Percentiles rank a stretch among this genome's conserved stretches.
phyloP scores from a whole-genome alignment of 1,140 invertebrate species.

The Piezodorus guildinii region DNA sequence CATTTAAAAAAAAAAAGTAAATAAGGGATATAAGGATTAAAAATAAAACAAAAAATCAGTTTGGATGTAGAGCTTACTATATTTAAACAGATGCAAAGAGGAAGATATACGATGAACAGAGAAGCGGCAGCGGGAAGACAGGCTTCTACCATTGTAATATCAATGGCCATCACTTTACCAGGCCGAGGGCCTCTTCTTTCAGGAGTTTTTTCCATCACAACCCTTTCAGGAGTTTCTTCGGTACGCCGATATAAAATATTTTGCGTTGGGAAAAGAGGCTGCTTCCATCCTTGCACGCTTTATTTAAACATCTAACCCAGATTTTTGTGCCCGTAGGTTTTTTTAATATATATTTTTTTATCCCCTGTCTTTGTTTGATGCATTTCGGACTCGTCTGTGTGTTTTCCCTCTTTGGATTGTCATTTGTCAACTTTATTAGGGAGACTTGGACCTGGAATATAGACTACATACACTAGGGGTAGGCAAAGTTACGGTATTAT shows the following conservation, averaged over 20 bases:
- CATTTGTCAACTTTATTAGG: too few relatives aligned
- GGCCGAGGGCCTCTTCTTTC: slow-evolving; percentile 35
- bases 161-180: slow-evolving; percentile 33
- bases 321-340: too few relatives aligned
- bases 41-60: too few relatives aligned
- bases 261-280: background rate
- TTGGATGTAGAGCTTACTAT: background rate
- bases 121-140: slow-evolving; percentile 9
- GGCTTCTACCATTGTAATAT: slow-evolving; percentile 36
- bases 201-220: slow-evolving; percentile 63
- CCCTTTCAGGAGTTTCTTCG: slow-evolving; percentile 73
- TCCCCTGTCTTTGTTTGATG: too few relatives aligned
- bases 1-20: background rate
- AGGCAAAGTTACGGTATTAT: too few relatives aligned
- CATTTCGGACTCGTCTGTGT: too few relatives aligned
- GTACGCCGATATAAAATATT: slow-evolving; percentile 37
- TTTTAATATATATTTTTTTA: too few relatives aligned
- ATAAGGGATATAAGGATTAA: background rate
- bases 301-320: background rate
- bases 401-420: too few relatives aligned
- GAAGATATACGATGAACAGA: slow-evolving; percentile 42
- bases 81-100: slow-evolving; percentile 39
- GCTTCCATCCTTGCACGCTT: slow-evolving; percentile 8
- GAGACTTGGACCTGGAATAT: too few relatives aligned
- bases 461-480: too few relatives aligned